A percentile compares a stretch with the other conserved stretches of the same genome.
These are phyloP conservation scores for Drosophila setosimentum DNA, from an alignment of 2,888 invertebrate species.

Conservation along the genomic window DNA sequence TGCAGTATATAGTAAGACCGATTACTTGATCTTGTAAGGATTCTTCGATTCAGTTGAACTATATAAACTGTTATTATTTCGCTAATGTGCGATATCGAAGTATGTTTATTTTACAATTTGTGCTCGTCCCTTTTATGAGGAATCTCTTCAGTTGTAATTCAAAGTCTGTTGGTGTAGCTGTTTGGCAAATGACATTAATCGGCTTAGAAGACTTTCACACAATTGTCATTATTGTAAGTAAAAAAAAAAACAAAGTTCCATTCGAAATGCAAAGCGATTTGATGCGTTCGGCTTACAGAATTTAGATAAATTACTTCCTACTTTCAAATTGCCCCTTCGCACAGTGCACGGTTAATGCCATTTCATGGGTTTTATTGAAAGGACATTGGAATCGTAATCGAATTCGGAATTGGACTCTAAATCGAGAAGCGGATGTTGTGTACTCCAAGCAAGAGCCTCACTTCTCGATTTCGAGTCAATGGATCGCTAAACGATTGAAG, in stretches of 20 bases:
- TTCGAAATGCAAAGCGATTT: slow-evolving; percentile 53
- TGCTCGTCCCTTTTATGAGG: not conserved
- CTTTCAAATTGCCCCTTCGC: slow-evolving; percentile 35
- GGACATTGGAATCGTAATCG: slow-evolving; percentile 24
- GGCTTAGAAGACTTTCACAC: slow-evolving; percentile 57
- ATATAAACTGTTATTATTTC: not conserved
- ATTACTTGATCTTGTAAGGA: not conserved
- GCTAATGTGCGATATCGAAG: not conserved
- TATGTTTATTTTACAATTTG: not conserved
- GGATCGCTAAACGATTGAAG: slow-evolving; percentile 59
- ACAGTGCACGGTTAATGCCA: slow-evolving; percentile 36
- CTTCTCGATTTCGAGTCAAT: slow-evolving; percentile 39
- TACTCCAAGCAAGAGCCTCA: slow-evolving; percentile 38
- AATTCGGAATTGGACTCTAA: not conserved
- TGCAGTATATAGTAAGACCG: not conserved
- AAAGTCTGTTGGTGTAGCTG: not conserved
- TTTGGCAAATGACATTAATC: slow-evolving; percentile 51
- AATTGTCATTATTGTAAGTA: slow-evolving; percentile 29
- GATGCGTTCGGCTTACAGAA: slow-evolving; percentile 49
- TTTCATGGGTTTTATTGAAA: slow-evolving; percentile 47
- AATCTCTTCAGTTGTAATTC: not conserved
- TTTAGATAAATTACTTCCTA: slow-evolving; percentile 70
- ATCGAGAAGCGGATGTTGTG: slow-evolving; percentile 42
- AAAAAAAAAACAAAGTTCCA: slow-evolving; percentile 18
- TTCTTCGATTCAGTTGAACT: not conserved